phyloP scores from a whole-genome alignment of 2,113 vertebrate species.

The Aix galericulata region DNA sequence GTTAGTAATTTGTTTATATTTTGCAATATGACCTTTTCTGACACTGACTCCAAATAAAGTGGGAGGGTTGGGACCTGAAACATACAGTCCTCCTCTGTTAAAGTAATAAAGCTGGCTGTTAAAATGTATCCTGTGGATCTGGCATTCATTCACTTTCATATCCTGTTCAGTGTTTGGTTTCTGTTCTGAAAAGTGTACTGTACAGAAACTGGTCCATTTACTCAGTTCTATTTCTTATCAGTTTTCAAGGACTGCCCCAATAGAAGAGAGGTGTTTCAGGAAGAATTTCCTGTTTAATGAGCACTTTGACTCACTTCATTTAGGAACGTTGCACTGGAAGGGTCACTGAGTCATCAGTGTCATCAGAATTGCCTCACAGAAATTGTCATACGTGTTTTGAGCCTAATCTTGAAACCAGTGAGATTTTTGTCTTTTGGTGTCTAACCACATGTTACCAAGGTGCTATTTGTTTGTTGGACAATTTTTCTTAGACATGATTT shows the following conservation, averaged over 20 bases:
- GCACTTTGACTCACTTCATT: not conserved
- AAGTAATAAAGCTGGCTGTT: not conserved
- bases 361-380: not conserved
- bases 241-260: not conserved
- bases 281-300: not conserved
- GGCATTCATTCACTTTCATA: not conserved
- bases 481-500: not conserved
- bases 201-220: not conserved
- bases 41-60: not conserved
- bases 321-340: not conserved
- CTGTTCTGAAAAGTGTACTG: not conserved
- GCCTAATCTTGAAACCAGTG: not conserved
- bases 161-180: not conserved
- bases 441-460: not conserved
- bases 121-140: not conserved
- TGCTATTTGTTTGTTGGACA: not conserved
- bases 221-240: not conserved
- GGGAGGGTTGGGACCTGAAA: not conserved
- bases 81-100: not conserved
- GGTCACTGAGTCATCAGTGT: not conserved
- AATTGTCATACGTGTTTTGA: not conserved
- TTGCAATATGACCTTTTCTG: constrained; percentile 12
- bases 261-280: not conserved
- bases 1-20: constrained; percentile 33
- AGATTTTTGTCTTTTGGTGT: not conserved